Evolutionary conservation across 2,888 invertebrate species (phyloP), one percentile per base, ranked within the genome.

Genomic region (Prosopocoilus inquinatus): DNA sequence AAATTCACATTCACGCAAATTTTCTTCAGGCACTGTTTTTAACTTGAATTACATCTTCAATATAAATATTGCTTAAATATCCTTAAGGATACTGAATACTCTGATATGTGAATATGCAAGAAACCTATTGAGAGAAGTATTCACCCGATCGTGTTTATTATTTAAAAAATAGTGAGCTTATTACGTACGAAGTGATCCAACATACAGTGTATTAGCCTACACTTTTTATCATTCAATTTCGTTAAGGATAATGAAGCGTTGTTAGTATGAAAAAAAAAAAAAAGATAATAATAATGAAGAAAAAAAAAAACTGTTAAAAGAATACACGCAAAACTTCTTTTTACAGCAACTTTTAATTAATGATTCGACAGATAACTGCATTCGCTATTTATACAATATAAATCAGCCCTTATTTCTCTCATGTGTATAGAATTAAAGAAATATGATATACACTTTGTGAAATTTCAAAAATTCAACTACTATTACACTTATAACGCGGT

Each of bases 331-430:
- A 47, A 55, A 53, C 16, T 11, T 32, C 43, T 55, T 63, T 52
- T 58, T 63, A 64, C 60, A 63, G 57, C 64, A 61, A 62, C 53
- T 53, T 64, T 64, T 62, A 64, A 63, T 64, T 62, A 64, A 63
- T 63, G 49, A 55, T 52, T 63, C 58, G 53, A 58, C 58, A 59
- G 56, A 61, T 61, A 56, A 63, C 60, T 63, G 63, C 62, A 60
- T 62, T 55, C 59, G 58, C 59, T 60, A 61, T 62, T 68, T 67
- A 71, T 69, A 72, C 66, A 69, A 70, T 69, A 71, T 73, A 73
- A 71, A 72, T 75, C 75, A 75, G 75, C 75, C 75, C 74, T 75
- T 75, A 66, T 71, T 73, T 75, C 75, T 75, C 75, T 75, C 74
- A 67, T 74, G 69, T 73, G 68, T 71, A 72, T 68, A 66, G 65